Evolutionary conservation across 2,888 invertebrate genomes (phyloP).

Genomic region (Ochlodes sylvanus): DNA sequence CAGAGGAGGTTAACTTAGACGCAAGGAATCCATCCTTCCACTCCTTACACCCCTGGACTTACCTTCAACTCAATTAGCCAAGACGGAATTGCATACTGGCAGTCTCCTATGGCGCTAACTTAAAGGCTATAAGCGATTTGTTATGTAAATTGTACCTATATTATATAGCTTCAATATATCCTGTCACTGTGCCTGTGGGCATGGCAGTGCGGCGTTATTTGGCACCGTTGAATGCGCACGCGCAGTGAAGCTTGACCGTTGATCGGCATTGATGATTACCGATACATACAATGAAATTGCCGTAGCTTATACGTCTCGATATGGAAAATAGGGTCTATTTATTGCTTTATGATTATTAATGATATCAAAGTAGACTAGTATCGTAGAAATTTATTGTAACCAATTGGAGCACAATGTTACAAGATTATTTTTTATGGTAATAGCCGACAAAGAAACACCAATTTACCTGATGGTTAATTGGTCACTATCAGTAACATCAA

Average conservation of each 20-base stretch:
- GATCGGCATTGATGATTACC: slow-evolving; percentile 23
- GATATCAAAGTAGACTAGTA: background rate
- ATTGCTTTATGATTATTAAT: slow-evolving; percentile 21
- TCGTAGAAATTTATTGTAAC: too few relatives aligned
- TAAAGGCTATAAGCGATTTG: background rate
- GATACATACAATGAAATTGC: slow-evolving; percentile 27
- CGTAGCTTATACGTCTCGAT: slow-evolving; percentile 16
- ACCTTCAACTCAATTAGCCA: too few relatives aligned
- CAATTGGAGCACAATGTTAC: too few relatives aligned
- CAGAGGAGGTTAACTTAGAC: too few relatives aligned
- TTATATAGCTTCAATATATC: slow-evolving; percentile 37
- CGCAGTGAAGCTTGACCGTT: slow-evolving; percentile 17
- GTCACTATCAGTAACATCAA: too few relatives aligned
- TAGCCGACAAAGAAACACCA: too few relatives aligned
- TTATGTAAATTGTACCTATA: background rate
- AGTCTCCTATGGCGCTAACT: background rate
- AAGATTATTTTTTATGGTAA: too few relatives aligned
- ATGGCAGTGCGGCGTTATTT: slow-evolving; percentile 39
- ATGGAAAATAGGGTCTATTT: slow-evolving; percentile 27
- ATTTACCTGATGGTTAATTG: too few relatives aligned
- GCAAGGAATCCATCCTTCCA: too few relatives aligned
- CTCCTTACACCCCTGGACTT: too few relatives aligned
- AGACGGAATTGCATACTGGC: too few relatives aligned
- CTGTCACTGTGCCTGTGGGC: slow-evolving; percentile 42
- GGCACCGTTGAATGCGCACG: slow-evolving; percentile 30